A percentile compares a stretch with the other conserved stretches of the same genome.
Conservation (phyloP, 2,797 vertebrate species). For the Spinus olivaceus region DNA sequence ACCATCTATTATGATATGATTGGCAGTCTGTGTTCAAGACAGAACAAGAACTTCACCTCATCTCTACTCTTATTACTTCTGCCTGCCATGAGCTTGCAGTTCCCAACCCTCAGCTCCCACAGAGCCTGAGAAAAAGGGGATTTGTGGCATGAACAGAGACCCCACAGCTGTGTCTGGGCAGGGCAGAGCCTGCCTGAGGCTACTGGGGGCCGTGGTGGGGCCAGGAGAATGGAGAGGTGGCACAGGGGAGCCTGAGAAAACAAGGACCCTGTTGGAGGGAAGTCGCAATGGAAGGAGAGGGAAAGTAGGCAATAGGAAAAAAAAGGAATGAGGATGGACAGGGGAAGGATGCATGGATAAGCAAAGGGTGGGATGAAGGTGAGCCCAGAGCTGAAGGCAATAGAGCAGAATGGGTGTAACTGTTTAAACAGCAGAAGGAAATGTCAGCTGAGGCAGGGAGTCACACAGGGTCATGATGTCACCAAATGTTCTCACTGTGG, state of each 20-base stretch:
- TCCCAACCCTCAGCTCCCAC: constrained; percentile 23
- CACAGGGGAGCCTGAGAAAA: constrained; percentile 5
- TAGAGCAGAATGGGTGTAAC: background rate
- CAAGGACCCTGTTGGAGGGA: background rate
- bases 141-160: background rate
- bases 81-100: constrained; percentile 1
- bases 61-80: constrained; percentile 56
- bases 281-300: background rate
- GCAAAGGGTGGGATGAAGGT: background rate
- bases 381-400: background rate
- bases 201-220: background rate
- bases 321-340: background rate
- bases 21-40: constrained; percentile 47
- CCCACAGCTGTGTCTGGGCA: background rate
- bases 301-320: background rate
- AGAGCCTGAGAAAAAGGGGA: constrained; percentile 48
- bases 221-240: background rate
- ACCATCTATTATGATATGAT: constrained; percentile 35
- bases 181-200: background rate
- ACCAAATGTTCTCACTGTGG: background rate
- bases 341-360: background rate
- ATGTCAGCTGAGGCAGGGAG: background rate
- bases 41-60: constrained; percentile 58
- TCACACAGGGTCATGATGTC: background rate
- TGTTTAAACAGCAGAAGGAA: background rate